phyloP scores from a whole-genome alignment of 1,140 invertebrate genomes.

The Diabrotica undecimpunctata region DNA sequence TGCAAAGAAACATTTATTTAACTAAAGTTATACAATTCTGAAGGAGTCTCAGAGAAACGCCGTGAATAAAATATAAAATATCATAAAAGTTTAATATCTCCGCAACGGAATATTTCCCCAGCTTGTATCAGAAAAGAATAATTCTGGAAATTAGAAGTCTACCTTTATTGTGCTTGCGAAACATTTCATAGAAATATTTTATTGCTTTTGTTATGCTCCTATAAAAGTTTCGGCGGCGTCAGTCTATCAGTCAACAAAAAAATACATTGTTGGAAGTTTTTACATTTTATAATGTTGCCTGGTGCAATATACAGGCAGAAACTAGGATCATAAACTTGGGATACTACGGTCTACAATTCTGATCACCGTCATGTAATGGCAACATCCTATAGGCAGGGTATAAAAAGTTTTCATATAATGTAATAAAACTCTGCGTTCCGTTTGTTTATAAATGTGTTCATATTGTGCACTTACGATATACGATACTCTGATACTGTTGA shows the following conservation, averaged over 20 bases:
- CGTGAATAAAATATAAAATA: slow-evolving; percentile 22
- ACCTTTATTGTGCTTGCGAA: slow-evolving; percentile 32
- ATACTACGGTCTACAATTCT: slow-evolving; percentile 39
- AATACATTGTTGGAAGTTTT: slow-evolving; percentile 44
- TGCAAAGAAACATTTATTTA: slow-evolving; percentile 22
- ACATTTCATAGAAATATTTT: slow-evolving; percentile 32
- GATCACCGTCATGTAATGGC: slow-evolving; percentile 40
- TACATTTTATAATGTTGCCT: slow-evolving; percentile 43
- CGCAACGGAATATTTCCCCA: slow-evolving; percentile 25
- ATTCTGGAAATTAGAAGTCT: slow-evolving; percentile 35
- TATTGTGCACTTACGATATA: slow-evolving; percentile 19
- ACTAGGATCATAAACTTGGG: slow-evolving; percentile 37
- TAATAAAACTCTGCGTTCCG: slow-evolving; percentile 38
- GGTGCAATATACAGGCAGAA: slow-evolving; percentile 41
- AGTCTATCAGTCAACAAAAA: slow-evolving; percentile 33
- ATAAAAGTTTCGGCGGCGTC: slow-evolving; percentile 36
- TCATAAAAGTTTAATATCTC: slow-evolving; percentile 30
- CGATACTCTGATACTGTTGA: background rate
- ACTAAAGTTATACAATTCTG: slow-evolving; percentile 24
- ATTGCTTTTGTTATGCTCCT: slow-evolving; percentile 21
- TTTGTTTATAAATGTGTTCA: slow-evolving; percentile 41
- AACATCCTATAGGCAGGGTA: slow-evolving; percentile 41
- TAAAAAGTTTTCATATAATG: slow-evolving; percentile 45
- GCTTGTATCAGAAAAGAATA: slow-evolving; percentile 21
- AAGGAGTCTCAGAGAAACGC: slow-evolving; percentile 5